Percentiles rank a stretch among this genome's conserved stretches.
phyloP scores from a whole-genome alignment of 1,140 invertebrate species.

The Akabosia matsudoensis region DNA sequence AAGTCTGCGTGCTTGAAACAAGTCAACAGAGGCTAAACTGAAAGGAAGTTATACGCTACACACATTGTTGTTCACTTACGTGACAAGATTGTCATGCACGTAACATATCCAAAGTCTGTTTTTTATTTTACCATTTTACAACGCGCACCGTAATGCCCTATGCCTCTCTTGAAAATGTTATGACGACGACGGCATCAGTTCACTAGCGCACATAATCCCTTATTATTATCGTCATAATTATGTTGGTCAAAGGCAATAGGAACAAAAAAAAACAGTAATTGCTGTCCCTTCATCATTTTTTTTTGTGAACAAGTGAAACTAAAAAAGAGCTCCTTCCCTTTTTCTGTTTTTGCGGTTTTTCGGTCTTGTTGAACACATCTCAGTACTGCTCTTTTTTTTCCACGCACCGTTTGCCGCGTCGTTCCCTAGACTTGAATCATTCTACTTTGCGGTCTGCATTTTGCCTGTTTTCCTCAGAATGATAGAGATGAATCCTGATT shows the following conservation, averaged over 20 bases:
- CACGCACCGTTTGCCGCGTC: not conserved
- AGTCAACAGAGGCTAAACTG: no score
- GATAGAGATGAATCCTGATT: no score
- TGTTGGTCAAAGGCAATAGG: not conserved
- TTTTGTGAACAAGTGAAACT: not conserved
- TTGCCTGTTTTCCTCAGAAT: no score
- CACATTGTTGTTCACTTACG: not conserved
- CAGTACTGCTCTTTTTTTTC: not conserved
- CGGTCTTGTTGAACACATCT: not conserved
- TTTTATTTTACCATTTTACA: no score
- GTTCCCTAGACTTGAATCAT: not conserved
- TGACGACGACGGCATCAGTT: not conserved
- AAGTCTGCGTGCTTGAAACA: no score
- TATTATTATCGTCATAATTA: conserved; percentile 1
- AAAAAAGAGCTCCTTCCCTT: conserved; percentile 1
- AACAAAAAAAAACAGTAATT: conserved; percentile 13
- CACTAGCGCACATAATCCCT: not conserved
- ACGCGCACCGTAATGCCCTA: no score
- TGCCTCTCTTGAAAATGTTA: no score
- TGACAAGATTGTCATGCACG: no score
- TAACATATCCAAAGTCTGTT: no score
- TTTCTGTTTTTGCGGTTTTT: conserved; percentile 1
- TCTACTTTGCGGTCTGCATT: no score
- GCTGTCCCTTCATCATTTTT: conserved; percentile 23
- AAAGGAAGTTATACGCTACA: no score